Percentiles rank a stretch among this genome's conserved stretches.
These are phyloP conservation scores for Hydrolagus affinis DNA, from an alignment of 2,113 vertebrate species.

Conservation along the genomic window DNA sequence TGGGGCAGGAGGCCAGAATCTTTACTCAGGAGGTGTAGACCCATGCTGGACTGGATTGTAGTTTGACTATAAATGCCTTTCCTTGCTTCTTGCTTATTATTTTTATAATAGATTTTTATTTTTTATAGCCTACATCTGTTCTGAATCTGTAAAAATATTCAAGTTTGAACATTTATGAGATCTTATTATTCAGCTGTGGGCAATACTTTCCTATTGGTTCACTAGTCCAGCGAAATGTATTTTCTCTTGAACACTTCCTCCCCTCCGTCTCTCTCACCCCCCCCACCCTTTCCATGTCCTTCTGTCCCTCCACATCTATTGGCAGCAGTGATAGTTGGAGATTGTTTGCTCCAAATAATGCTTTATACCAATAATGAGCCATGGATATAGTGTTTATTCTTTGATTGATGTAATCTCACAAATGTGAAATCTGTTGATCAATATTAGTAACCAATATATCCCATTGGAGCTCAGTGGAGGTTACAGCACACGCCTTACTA, in stretches of 20 bases:
- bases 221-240: too few species aligned
- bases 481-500: too few species aligned
- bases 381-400: not conserved
- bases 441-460: too few species aligned
- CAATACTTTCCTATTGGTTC: not conserved
- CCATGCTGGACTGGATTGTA: not conserved
- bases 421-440: not conserved
- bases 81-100: not conserved
- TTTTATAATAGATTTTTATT: not conserved
- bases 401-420: not conserved
- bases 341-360: not conserved
- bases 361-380: not conserved
- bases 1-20: not conserved
- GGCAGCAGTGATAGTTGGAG: not conserved
- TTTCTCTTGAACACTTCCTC: not conserved
- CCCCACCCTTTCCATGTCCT: not conserved
- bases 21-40: not conserved
- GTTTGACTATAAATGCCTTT: not conserved
- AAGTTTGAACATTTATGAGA: slow-evolving; percentile 13
- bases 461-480: too few species aligned
- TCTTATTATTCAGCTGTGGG: slow-evolving; percentile 6
- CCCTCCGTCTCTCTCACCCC: not conserved
- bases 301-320: not conserved
- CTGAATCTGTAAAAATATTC: slow-evolving; percentile 14
- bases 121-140: slow-evolving; percentile 15